Evolutionary conservation across 2,113 vertebrate genomes (phyloP), one percentile per base, ranked within the genome.

Genomic region (Hippocampus abdominalis): DNA sequence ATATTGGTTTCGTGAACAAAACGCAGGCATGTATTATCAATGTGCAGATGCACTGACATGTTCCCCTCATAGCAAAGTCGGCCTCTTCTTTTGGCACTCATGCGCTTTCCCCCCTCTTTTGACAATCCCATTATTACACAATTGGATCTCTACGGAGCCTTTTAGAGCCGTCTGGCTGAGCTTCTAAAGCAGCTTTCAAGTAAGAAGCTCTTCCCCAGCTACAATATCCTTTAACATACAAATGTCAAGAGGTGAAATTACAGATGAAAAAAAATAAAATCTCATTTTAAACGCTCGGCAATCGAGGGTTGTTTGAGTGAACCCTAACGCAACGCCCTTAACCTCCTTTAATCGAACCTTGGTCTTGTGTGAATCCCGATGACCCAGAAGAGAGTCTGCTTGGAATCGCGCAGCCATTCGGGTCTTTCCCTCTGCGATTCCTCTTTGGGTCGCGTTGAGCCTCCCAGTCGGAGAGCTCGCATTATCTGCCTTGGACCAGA

Each of bases 151-250:
- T 76, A 82, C 40, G 77, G 77, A 92, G 87, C 76, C 67, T 84
- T 84, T 91, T 84, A 90, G 84, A 90, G 86, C 86, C 82, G 83
- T 82, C 86, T 90, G 90, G 88, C 88, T 91, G 85, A 91, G 89
- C 89, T 82, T 71, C 86, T 89, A 88, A 92, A 88, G 88, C 84
- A 86, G 89, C 86, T 90, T 91, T 91, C 86, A 87, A 87, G 78
- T 91, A 91, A 90, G 86, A 81, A 82, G 86, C 89, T 86, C 88
- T 90, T 84, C 68, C 64, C 66, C 83, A 66, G 70, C 51, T 69
- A 79, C 84, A 86, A 81, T 62, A 77, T 29, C 65, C 70, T 78
- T 79, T 72, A 72, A 64, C 39, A 56, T 66, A 75, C 51, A 66
- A 81, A 48, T 42, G 11, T 51, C 68, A 66, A 20, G 8, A 29